Conservation (phyloP, 2,797 vertebrate species). For the Todus mexicanus region DNA sequence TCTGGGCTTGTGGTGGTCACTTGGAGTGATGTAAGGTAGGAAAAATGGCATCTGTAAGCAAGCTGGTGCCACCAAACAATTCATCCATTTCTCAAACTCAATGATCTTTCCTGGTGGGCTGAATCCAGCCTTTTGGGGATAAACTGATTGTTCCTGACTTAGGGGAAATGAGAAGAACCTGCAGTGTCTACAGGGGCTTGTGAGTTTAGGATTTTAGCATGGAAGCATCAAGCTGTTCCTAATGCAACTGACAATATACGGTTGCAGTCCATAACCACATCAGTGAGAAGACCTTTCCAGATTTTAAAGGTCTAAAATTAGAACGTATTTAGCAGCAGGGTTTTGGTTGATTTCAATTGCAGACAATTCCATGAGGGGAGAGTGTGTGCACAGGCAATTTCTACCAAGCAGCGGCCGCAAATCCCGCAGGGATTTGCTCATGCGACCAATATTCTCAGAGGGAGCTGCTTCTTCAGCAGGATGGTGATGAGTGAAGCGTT, state of each 20-base stretch:
- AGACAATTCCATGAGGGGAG: not conserved
- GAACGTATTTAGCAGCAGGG: not conserved
- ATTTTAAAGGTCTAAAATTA: not conserved
- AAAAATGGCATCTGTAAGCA: not conserved
- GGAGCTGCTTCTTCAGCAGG: not conserved
- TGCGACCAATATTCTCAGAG: fast-evolving
- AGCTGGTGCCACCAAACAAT: not conserved
- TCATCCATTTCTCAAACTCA: not conserved
- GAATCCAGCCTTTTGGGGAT: not conserved
- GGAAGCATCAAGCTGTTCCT: not conserved
- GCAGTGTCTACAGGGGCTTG: not conserved
- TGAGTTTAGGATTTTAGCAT: not conserved
- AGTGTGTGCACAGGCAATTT: not conserved
- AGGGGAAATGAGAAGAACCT: not conserved
- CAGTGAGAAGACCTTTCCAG: not conserved
- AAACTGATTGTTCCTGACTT: not conserved
- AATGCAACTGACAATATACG: not conserved
- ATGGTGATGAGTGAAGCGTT: not conserved
- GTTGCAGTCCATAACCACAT: not conserved
- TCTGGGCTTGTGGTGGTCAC: not conserved
- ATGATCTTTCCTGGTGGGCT: not conserved
- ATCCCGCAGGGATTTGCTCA: not conserved
- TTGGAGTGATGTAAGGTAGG: not conserved
- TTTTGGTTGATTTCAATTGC: not conserved
- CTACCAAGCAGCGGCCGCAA: not conserved